Evolutionary conservation across 2,797 vertebrate species (phyloP), one percentile per base, ranked within the genome.

Genomic region (Anguilla marmorata): DNA sequence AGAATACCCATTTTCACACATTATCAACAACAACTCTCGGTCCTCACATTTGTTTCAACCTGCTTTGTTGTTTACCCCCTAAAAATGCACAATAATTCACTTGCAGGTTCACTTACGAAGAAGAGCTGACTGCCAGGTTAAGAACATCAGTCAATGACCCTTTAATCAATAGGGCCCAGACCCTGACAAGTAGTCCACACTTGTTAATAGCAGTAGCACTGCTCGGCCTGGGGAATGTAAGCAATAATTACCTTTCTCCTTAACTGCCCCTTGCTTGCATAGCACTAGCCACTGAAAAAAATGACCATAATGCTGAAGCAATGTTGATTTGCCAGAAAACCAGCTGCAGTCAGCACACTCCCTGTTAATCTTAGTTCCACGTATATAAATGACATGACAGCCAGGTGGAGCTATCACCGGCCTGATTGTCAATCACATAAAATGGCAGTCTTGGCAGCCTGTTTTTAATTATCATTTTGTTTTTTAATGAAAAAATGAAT

Each of bases 301-400:
- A 92, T 84, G 80, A 80, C 89, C 90, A 88, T 89, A 90, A 91
- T 90, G 85, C 89, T 89, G 63, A 89, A 93, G 92, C 90, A 91
- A 93, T 91, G 91, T 89, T 87, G 89, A 85, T 88, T 87, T 83
- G 90, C 76, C 79, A 82, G 45, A 1, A 50, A 82, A 82, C 45
- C 21, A 21, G 89, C 84, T 87, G 92, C 89, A 89, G 85, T 86
- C 12, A 88, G 86, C 86, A 54, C 84, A 86, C 83, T 37, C 1
- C 37, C 87, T 66, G 84, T 89, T 92, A 92, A 93, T 92, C 92
- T 91, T 91, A 90, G 90, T 87, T 86, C 89, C 82, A 88, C 63
- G 80, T 87, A 89, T 91, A 92, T 93, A 93, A 69, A 94, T 93
- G 90, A 91, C 89, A 93, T 92, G 54, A 89, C 89, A 88, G 85